Percentiles rank a stretch among this genome's conserved stretches.
Conservation (phyloP, 2,888 invertebrate species). For the Anorthoa munda region DNA sequence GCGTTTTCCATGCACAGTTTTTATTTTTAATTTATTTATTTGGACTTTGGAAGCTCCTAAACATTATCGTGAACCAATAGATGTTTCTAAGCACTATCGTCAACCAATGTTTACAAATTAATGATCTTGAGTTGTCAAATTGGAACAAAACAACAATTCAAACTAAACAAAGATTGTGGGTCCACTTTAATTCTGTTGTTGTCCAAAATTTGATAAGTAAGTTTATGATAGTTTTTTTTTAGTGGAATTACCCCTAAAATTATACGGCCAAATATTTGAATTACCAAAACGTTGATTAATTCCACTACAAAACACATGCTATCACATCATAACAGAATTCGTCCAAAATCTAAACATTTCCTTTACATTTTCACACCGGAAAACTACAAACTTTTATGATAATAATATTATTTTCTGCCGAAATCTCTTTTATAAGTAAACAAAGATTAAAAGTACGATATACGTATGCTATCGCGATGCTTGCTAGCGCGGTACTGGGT, state of each 20-base stretch:
- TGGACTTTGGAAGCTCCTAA: background rate
- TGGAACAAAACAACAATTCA: background rate
- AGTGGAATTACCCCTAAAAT: no score
- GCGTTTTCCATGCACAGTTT: background rate
- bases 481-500: constrained; percentile 28
- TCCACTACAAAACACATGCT: background rate
- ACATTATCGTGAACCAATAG: background rate
- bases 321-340: background rate
- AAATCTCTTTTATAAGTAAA: background rate
- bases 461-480: constrained; percentile 1
- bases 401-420: background rate
- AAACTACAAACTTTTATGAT: background rate
- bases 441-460: background rate
- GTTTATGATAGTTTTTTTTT: no score
- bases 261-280: no score
- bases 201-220: background rate
- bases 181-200: background rate
- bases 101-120: background rate
- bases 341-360: background rate
- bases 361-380: background rate
- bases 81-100: background rate
- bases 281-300: background rate
- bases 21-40: background rate
- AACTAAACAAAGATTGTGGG: background rate
- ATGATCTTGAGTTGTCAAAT: background rate